Conservation (phyloP, 2,113 vertebrate genomes). For the Anseranas semipalmata region DNA sequence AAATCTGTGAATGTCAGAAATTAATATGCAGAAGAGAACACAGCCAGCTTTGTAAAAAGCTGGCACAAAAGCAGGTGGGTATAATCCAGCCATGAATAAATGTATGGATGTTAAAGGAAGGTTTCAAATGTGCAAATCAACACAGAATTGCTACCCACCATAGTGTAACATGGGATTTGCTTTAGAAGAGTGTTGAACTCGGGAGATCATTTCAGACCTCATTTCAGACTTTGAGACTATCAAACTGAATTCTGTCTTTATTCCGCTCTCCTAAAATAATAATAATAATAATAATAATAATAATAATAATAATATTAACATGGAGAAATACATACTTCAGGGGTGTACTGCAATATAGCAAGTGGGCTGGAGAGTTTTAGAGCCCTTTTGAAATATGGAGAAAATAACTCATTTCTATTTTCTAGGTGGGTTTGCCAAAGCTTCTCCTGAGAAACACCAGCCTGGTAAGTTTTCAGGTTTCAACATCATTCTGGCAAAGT, state of each 20-base stretch:
- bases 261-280: background rate
- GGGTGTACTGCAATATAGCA: background rate
- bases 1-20: background rate
- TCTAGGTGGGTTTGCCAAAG: background rate
- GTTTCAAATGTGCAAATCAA: background rate
- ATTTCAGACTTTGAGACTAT: background rate
- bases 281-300: too few relatives aligned
- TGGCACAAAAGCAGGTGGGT: background rate
- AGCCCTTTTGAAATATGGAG: background rate
- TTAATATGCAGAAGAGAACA: background rate
- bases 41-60: fast-evolving
- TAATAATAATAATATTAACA: too few relatives aligned
- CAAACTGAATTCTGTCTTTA: background rate
- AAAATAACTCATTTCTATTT: background rate
- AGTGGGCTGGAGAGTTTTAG: background rate
- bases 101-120: background rate
- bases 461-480: background rate
- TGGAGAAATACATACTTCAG: background rate
- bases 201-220: background rate
- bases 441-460: background rate
- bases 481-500: background rate
- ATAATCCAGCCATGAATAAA: background rate
- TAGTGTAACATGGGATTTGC: background rate
- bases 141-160: fast-evolving
- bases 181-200: background rate